phyloP scores from a whole-genome alignment of 2,113 vertebrate genomes.

The Oriolus oriolus region DNA sequence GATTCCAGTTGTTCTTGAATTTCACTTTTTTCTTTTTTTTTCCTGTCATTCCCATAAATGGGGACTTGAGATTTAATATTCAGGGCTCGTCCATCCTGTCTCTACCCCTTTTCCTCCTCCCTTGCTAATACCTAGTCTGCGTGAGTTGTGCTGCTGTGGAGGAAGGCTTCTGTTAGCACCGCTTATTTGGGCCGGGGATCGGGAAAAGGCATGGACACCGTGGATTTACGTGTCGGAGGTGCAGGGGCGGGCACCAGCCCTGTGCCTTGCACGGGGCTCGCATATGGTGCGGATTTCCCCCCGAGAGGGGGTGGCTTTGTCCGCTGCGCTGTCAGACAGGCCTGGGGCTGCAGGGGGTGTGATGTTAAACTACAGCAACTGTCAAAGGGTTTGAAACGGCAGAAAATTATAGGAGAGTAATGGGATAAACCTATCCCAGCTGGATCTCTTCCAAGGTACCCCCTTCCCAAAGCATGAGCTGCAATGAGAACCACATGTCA shows the following conservation, averaged over 20 bases:
- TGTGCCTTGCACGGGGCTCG: not conserved
- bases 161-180: not conserved
- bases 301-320: constrained; percentile 9
- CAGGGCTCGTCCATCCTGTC: constrained; percentile 10
- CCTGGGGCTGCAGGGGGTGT: constrained; percentile 54
- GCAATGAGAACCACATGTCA: constrained; percentile 63
- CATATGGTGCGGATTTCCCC: constrained; percentile 35
- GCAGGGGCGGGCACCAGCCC: not conserved
- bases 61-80: constrained; percentile 27
- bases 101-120: not conserved
- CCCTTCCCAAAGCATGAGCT: constrained; percentile 33
- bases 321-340: constrained; percentile 28
- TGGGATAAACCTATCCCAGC: constrained; percentile 59
- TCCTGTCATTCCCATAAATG: not conserved
- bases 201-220: not conserved
- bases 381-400: constrained; percentile 51
- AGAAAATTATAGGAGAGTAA: constrained; percentile 61
- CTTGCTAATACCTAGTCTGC: not conserved
- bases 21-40: not conserved
- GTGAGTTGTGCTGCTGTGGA: not conserved
- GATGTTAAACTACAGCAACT: constrained; percentile 61
- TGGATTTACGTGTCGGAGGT: not conserved
- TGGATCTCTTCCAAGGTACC: constrained; percentile 44
- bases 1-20: constrained; percentile 52
- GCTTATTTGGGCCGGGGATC: not conserved